A percentile compares a stretch with the other conserved stretches of the same genome.
These are phyloP conservation scores for Brenthis hecate DNA, from an alignment of 2,888 invertebrate species.

Conservation along the genomic window DNA sequence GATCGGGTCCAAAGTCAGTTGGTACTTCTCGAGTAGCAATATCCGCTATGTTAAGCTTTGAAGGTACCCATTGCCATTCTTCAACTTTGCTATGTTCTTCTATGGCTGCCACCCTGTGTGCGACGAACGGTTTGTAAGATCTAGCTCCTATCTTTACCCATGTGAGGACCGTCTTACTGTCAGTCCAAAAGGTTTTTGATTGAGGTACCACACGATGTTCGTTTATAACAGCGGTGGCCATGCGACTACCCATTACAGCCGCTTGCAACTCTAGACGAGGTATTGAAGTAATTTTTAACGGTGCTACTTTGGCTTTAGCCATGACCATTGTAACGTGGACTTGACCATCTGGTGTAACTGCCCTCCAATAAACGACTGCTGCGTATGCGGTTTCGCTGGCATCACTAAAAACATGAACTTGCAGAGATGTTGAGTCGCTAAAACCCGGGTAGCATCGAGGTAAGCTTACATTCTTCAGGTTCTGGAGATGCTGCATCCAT, in stretches of 20 bases:
- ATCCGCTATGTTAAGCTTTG: too few species aligned
- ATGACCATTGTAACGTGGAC: conserved; percentile 34
- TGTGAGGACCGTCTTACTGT: too few species aligned
- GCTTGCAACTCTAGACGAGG: neutral
- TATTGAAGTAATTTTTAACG: conserved; percentile 10
- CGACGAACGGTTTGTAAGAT: too few species aligned
- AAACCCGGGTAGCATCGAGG: conserved; percentile 22
- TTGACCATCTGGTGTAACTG: conserved; percentile 40
- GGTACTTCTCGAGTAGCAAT: too few species aligned
- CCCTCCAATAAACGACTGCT: conserved; percentile 30
- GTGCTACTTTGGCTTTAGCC: conserved; percentile 34
- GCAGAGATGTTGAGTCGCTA: conserved; percentile 24
- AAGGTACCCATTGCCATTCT: too few species aligned
- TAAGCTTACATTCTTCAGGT: conserved; percentile 17
- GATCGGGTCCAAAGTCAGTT: too few species aligned
- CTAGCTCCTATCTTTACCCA: too few species aligned
- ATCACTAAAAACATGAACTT: conserved; percentile 45
- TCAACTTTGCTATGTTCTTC: too few species aligned
- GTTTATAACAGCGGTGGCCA: neutral
- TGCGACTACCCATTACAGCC: neutral
- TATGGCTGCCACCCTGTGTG: too few species aligned
- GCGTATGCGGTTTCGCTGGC: conserved; percentile 35
- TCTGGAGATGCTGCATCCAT: conserved; percentile 40
- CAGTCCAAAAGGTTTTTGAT: too few species aligned
- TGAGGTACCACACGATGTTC: too few species aligned